A percentile compares a stretch with the other conserved stretches of the same genome.
These are phyloP conservation scores for Pectinophora gossypiella DNA, from an alignment of 1,140 invertebrate species.

Conservation along the genomic window DNA sequence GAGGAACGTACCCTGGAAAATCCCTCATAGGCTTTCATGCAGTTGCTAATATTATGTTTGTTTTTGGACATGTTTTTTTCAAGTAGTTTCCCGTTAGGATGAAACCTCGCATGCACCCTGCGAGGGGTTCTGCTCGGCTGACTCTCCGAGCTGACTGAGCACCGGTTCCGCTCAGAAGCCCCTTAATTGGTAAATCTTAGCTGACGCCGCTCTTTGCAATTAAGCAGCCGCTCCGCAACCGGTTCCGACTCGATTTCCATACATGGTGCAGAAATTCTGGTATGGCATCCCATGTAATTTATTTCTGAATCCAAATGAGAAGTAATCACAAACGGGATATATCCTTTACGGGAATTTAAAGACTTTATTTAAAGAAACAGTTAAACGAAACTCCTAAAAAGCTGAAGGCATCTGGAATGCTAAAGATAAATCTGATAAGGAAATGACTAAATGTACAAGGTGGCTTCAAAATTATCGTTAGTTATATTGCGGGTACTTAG, in stretches of 20 bases:
- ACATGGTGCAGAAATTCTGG: slow-evolving; percentile 32
- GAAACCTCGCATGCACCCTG: background rate
- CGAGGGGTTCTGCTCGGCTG: background rate
- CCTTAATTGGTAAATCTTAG: slow-evolving; percentile 71
- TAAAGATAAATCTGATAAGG: too few species aligned
- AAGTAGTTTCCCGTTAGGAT: background rate
- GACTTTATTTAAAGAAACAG: slow-evolving; percentile 6
- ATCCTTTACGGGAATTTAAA: background rate
- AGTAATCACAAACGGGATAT: background rate
- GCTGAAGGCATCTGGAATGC: background rate
- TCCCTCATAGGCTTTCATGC: too few species aligned
- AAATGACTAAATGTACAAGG: too few species aligned
- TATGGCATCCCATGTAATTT: slow-evolving; percentile 15
- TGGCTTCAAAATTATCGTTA: too few species aligned
- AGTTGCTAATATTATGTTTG: too few species aligned
- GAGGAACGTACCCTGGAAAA: too few species aligned
- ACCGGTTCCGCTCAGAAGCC: slow-evolving; percentile 55
- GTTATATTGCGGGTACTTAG: too few species aligned
- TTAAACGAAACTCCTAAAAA: slow-evolving; percentile 5
- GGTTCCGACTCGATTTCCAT: slow-evolving; percentile 43
- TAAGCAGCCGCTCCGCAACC: slow-evolving; percentile 40
- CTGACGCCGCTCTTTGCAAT: slow-evolving; percentile 65
- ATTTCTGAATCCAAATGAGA: slow-evolving; percentile 2
- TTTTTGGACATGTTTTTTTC: too few species aligned
- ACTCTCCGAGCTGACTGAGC: slow-evolving; percentile 35